A percentile compares a stretch with the other conserved stretches of the same genome.
These are phyloP conservation scores for Scaeva pyrastri DNA, from an alignment of 2,888 invertebrate species.

Conservation along the genomic window DNA sequence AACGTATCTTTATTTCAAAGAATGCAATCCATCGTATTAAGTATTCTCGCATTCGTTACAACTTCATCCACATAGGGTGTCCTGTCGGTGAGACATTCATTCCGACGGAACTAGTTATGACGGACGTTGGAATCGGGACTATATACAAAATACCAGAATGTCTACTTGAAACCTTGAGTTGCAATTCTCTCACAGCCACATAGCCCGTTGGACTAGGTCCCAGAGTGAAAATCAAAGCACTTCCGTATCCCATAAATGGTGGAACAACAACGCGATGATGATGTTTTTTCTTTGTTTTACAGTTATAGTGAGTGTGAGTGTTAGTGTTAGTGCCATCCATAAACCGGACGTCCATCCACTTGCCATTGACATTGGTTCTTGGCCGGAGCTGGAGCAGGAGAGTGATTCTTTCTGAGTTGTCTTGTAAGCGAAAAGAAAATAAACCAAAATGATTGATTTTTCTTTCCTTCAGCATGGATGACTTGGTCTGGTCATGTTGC, in stretches of 20 bases:
- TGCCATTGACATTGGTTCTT: conserved; percentile 66
- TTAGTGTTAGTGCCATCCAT: conserved; percentile 20
- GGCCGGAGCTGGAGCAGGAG: conserved; percentile 14
- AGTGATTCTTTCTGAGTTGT: conserved; percentile 22
- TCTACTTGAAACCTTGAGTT: conserved; percentile 35
- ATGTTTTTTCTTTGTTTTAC: conserved; percentile 14
- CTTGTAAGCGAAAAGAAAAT: conserved; percentile 23
- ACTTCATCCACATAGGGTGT: neutral
- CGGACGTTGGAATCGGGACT: conserved; percentile 22
- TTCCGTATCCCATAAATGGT: conserved; percentile 69
- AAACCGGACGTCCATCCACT: conserved; percentile 62
- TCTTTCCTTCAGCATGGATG: conserved; percentile 69
- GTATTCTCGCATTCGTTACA: neutral
- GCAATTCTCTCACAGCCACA: conserved; percentile 3
- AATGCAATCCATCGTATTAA: neutral
- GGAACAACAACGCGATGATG: conserved; percentile 29
- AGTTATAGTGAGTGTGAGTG: conserved; percentile 8
- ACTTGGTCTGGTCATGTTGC: conserved; percentile 21
- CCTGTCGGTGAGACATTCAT: neutral
- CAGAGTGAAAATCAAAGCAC: conserved; percentile 59
- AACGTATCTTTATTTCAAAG: neutral
- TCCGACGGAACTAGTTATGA: conserved; percentile 50
- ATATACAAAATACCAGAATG: conserved; percentile 47
- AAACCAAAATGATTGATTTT: conserved; percentile 69
- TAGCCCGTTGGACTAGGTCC: conserved; percentile 39